Evolutionary conservation across 2,888 invertebrate genomes (phyloP).

Genomic region (Malachius bipustulatus): DNA sequence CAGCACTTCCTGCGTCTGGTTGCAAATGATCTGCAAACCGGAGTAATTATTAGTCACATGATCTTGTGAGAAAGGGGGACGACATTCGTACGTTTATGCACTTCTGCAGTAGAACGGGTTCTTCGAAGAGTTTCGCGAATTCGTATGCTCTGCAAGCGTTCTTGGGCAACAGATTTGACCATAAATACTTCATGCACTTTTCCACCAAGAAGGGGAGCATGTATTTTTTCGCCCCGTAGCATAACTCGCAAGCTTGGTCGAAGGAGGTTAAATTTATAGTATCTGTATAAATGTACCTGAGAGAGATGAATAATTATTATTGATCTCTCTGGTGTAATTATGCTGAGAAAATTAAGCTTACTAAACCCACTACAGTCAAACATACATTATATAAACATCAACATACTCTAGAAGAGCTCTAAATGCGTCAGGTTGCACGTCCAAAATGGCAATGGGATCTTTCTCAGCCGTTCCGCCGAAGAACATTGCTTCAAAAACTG

Average conservation of each 20-base stretch:
- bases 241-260: conserved; percentile 76
- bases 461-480: conserved; percentile 74
- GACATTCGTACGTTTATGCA: conserved; percentile 63
- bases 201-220: conserved; percentile 75
- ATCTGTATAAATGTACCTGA: conserved; percentile 71
- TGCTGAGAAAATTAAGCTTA: no score
- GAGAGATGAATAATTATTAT: no score
- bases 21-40: conserved; percentile 56
- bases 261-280: conserved; percentile 68
- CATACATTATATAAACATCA: no score
- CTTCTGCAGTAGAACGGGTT: conserved; percentile 67
- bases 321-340: no score
- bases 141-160: conserved; percentile 79
- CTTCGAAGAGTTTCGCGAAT: conserved; percentile 76
- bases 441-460: conserved; percentile 63
- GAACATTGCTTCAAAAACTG: conserved; percentile 83
- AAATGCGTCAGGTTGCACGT: conserved; percentile 79
- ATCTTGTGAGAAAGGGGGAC: no score
- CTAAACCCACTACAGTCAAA: no score
- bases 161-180: conserved; percentile 66
- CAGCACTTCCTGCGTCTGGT: conserved; percentile 63
- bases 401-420: conserved; percentile 64
- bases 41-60: no score
- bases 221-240: conserved; percentile 81
- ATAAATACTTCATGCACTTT: conserved; percentile 71